Evolutionary conservation across 1,140 invertebrate species (phyloP).

Genomic region (Pogonus chalceus): DNA sequence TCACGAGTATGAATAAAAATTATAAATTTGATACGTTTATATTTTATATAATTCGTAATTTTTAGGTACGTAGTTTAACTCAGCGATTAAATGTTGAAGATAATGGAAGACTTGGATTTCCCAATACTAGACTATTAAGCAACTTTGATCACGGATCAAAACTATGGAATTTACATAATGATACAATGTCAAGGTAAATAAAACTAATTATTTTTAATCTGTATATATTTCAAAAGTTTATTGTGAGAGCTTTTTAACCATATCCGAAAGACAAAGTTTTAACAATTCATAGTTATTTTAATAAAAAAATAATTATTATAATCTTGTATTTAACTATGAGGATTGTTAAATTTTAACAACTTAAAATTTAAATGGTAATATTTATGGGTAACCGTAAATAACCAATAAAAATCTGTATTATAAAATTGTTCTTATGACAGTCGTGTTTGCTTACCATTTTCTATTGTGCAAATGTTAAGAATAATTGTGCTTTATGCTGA

Average conservation of each 20-base stretch:
- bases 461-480: too few relatives aligned
- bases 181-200: neutral
- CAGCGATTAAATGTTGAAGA: slow-evolving; percentile 76
- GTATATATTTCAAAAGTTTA: slow-evolving; percentile 10
- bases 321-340: too few relatives aligned
- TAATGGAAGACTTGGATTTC: slow-evolving; percentile 44
- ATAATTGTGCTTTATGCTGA: too few relatives aligned
- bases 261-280: slow-evolving; percentile 4
- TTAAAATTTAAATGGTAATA: too few relatives aligned
- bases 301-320: too few relatives aligned
- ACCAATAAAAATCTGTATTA: too few relatives aligned
- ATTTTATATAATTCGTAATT: slow-evolving; percentile 10
- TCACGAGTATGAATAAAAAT: slow-evolving; percentile 51
- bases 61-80: slow-evolving; percentile 69
- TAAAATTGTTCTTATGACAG: too few relatives aligned
- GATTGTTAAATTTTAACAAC: too few relatives aligned
- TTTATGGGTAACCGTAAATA: too few relatives aligned
- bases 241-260: too few relatives aligned
- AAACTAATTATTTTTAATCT: neutral
- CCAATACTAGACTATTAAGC: slow-evolving; percentile 40
- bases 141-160: slow-evolving; percentile 32
- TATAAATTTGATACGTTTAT: neutral
- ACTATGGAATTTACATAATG: slow-evolving; percentile 24
- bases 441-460: too few relatives aligned
- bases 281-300: too few relatives aligned